These are phyloP conservation scores for Datnioides undecimradiatus DNA, from an alignment of 2,113 vertebrate species.

Conservation along the genomic window DNA sequence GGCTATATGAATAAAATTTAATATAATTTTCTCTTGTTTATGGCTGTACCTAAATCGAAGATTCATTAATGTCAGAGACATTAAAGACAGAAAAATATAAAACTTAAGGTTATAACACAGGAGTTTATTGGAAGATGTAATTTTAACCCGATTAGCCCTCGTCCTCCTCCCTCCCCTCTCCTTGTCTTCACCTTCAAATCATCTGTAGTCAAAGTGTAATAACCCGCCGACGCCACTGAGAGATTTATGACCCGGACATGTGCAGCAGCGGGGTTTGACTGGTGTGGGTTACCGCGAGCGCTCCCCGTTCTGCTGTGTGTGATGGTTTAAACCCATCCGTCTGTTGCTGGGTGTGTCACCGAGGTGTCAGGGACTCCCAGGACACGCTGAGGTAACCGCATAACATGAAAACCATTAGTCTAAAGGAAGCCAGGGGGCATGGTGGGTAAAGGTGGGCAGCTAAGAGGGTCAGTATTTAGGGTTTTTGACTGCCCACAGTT, in stretches of 20 bases:
- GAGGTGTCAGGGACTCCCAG: constrained; percentile 14
- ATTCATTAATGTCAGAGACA: neutral
- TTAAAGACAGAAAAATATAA: neutral
- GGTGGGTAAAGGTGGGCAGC: neutral
- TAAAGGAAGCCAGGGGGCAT: neutral
- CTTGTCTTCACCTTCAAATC: neutral
- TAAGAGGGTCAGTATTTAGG: neutral
- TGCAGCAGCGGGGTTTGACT: constrained; percentile 22
- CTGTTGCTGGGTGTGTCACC: constrained; percentile 18
- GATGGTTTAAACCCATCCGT: constrained; percentile 21
- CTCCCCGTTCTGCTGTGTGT: neutral
- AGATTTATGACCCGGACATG: constrained; percentile 40
- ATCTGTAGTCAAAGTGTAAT: neutral
- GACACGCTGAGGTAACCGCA: constrained; percentile 30
- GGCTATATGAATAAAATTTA: too few relatives aligned
- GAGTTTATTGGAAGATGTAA: neutral
- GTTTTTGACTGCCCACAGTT: too few relatives aligned
- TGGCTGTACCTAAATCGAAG: too few relatives aligned
- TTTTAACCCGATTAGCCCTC: neutral
- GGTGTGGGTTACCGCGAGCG: constrained; percentile 36
- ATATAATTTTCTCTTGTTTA: too few relatives aligned
- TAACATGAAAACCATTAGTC: constrained; percentile 16
- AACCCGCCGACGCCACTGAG: neutral
- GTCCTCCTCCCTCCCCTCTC: too few relatives aligned
- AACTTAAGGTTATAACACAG: too few relatives aligned